Evolutionary conservation across 2,113 vertebrate species (phyloP).

Genomic region (Piliocolobus tephrosceles): DNA sequence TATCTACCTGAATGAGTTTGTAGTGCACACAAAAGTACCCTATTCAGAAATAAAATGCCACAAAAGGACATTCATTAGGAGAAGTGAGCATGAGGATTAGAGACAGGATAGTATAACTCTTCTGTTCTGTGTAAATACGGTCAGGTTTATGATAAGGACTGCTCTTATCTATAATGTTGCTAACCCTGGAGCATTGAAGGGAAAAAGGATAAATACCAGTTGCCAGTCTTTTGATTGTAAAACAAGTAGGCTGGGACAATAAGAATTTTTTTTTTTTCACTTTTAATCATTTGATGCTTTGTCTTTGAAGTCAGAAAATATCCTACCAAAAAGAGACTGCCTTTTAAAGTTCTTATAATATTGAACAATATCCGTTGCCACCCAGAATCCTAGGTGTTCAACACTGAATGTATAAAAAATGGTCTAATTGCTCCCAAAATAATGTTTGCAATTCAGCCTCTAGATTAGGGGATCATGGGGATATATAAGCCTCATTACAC

Average conservation of each 20-base stretch:
- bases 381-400: background rate
- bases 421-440: background rate
- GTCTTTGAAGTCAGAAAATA: background rate
- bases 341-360: background rate
- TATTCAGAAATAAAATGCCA: background rate
- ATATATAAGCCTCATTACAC: background rate
- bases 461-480: background rate
- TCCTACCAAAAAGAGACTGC: background rate
- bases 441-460: background rate
- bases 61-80: background rate
- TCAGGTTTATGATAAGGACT: background rate
- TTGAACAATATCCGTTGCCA: background rate
- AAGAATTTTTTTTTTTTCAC: background rate
- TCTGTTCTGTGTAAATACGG: background rate
- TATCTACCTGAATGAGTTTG: background rate
- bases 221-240: background rate
- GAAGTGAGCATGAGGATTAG: background rate
- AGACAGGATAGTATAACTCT: background rate
- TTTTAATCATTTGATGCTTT: background rate
- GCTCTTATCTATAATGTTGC: background rate
- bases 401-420: background rate
- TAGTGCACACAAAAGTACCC: background rate
- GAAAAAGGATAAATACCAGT: background rate
- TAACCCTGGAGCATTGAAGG: background rate
- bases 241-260: background rate